Conservation (phyloP, 2,797 vertebrate genomes). For the Paguma larvata region DNA sequence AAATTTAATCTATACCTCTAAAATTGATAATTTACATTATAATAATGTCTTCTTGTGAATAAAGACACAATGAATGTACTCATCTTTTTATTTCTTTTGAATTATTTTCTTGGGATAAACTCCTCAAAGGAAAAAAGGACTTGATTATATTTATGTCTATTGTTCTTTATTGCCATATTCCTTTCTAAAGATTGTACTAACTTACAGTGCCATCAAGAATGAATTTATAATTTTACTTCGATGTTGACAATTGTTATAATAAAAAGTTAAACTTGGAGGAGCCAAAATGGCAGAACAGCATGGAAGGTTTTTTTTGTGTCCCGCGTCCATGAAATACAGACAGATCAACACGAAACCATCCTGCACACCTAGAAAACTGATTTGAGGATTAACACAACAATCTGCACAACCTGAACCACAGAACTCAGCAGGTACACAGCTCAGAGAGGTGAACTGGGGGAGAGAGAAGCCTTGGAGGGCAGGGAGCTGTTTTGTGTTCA, state of each 20-base stretch:
- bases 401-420: no score
- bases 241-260: neutral
- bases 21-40: slow-evolving; percentile 16
- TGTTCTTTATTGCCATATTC: neutral
- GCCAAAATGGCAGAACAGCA: no score
- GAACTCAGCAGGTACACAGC: no score
- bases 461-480: no score
- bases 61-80: slow-evolving; percentile 41
- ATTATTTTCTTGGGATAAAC: slow-evolving; percentile 39
- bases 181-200: slow-evolving; percentile 5
- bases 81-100: slow-evolving; percentile 21
- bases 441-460: no score
- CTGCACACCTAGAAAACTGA: no score
- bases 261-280: neutral
- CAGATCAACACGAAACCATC: no score
- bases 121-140: neutral
- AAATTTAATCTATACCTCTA: neutral
- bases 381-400: no score
- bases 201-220: slow-evolving; percentile 38
- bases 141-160: neutral
- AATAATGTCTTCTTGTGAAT: neutral
- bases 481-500: no score
- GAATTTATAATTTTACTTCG: slow-evolving; percentile 28
- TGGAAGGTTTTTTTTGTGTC: no score
- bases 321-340: no score